Conservation (phyloP, 2,797 vertebrate genomes). For the Picus viridis region DNA sequence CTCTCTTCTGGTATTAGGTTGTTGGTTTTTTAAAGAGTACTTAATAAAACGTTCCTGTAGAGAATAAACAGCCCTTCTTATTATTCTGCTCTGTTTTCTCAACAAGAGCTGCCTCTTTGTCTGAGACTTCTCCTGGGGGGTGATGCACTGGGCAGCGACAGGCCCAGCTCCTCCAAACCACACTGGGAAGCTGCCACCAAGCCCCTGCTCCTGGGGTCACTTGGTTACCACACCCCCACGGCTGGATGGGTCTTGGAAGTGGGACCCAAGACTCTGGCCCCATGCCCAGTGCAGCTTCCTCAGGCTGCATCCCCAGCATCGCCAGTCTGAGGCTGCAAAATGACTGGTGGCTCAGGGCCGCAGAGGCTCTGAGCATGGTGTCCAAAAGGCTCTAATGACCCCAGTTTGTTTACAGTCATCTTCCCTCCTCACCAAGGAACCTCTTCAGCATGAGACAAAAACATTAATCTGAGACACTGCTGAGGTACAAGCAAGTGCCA, state of each 20-base stretch:
- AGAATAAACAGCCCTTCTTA: conserved; percentile 40
- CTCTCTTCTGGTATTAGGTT: not conserved
- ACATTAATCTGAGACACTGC: conserved; percentile 12
- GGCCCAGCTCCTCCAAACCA: not conserved
- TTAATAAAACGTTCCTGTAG: conserved; percentile 43
- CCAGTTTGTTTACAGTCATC: not conserved
- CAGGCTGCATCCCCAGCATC: not conserved
- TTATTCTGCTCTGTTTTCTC: conserved; percentile 12
- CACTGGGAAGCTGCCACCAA: not conserved
- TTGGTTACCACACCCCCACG: not conserved
- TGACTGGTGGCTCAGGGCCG: not conserved
- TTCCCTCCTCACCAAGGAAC: not conserved
- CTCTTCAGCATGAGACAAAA: conserved; percentile 8
- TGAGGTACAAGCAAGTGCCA: conserved; percentile 12
- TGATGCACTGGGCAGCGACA: not conserved
- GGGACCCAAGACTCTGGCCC: not conserved
- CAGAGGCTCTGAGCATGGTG: accelerated
- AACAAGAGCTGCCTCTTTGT: not conserved
- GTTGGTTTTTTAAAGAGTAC: not conserved
- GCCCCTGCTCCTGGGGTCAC: accelerated
- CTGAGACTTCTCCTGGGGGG: not conserved
- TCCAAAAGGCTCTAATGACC: not conserved
- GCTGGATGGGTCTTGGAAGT: not conserved
- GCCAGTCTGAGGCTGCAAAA: not conserved
- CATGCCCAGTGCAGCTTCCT: accelerated